These are phyloP conservation scores for Ectobius pallidus DNA, from an alignment of 2,888 invertebrate genomes.

Conservation along the genomic window DNA sequence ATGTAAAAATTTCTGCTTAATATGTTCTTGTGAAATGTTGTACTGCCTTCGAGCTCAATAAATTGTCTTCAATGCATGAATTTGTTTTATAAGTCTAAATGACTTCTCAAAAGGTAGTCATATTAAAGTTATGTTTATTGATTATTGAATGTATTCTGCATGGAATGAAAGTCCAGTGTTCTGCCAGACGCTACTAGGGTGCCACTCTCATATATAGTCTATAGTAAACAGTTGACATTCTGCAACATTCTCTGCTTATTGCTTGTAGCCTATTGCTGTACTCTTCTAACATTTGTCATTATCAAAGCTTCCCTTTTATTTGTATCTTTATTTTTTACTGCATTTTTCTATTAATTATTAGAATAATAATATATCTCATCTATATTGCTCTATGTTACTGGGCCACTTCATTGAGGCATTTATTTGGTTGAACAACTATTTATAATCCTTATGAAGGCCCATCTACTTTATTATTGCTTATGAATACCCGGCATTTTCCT, in stretches of 20 bases:
- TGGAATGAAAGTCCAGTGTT: no score
- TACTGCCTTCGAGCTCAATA: no score
- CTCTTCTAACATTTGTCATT: conserved; percentile 16
- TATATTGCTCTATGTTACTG: conserved; percentile 40
- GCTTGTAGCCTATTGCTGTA: conserved; percentile 20
- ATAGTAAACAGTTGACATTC: not conserved
- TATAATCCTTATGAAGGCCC: conserved; percentile 34
- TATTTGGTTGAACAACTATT: conserved; percentile 27
- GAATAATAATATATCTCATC: conserved; percentile 35
- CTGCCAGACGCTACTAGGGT: no score
- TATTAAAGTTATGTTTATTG: no score
- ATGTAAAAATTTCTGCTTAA: no score
- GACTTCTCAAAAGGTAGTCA: no score
- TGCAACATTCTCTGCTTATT: conserved; percentile 1
- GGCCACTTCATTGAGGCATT: conserved; percentile 31
- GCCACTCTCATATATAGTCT: no score
- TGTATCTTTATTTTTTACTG: conserved; percentile 8
- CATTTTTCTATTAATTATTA: conserved; percentile 33
- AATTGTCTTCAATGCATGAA: no score
- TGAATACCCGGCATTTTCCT: conserved; percentile 46
- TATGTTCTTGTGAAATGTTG: no score
- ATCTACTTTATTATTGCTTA: conserved; percentile 46
- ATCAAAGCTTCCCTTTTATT: conserved; percentile 24
- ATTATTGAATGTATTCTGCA: no score
- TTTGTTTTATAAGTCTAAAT: no score